phyloP scores from a whole-genome alignment of 2,797 vertebrate genomes.

The Prunella strophiata region DNA sequence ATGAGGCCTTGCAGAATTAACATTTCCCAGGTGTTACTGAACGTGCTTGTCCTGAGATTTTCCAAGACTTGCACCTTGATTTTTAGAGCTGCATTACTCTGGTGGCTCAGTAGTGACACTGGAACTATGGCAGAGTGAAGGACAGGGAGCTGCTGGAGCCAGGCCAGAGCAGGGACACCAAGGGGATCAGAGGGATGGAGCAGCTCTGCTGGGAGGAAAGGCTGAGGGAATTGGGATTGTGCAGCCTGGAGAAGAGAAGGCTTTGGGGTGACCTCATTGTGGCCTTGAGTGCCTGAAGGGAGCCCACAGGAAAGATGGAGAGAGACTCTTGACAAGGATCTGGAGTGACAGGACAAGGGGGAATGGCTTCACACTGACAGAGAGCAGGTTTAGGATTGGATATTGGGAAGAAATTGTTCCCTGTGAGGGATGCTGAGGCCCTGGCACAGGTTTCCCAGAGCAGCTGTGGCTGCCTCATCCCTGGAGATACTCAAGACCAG shows the following conservation, averaged over 20 bases:
- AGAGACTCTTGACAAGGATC: neutral
- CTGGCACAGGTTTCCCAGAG: neutral
- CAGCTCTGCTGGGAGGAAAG: neutral
- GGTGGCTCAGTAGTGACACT: neutral
- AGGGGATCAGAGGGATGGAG: neutral
- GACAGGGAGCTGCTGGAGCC: neutral
- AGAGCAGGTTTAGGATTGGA: accelerated
- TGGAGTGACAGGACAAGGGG: neutral
- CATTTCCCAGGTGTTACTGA: neutral
- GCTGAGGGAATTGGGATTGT: neutral
- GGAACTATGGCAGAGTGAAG: neutral
- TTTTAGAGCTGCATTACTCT: neutral
- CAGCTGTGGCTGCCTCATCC: neutral
- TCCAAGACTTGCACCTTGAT: neutral
- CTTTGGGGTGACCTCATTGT: neutral
- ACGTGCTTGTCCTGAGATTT: neutral
- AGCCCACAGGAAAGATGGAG: neutral
- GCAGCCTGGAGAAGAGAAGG: neutral
- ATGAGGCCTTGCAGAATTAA: neutral
- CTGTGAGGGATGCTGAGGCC: neutral
- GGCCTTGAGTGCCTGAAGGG: neutral
- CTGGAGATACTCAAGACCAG: neutral
- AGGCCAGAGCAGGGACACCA: neutral
- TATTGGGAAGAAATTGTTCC: accelerated
- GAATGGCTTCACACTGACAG: neutral